These are phyloP conservation scores for Acipenser oxyrinchus DNA, from an alignment of 2,797 vertebrate genomes.

Conservation along the genomic window DNA sequence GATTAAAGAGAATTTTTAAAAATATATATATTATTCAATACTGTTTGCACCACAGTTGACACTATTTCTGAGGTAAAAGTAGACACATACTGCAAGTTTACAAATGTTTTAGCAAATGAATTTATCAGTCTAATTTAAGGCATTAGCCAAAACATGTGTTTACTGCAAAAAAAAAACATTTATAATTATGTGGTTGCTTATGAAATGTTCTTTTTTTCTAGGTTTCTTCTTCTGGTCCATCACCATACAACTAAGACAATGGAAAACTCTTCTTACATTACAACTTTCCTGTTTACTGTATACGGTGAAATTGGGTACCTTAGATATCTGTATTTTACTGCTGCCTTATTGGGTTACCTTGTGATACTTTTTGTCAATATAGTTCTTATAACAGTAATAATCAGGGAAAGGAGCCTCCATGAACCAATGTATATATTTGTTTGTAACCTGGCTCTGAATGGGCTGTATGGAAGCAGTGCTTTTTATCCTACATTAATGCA, in stretches of 20 bases:
- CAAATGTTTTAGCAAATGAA: too few relatives aligned
- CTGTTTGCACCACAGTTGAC: too few relatives aligned
- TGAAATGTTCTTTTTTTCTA: background rate
- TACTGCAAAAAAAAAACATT: background rate
- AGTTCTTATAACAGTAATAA: background rate
- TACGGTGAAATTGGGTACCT: background rate
- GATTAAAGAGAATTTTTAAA: too few relatives aligned
- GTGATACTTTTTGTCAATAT: background rate
- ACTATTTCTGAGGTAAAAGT: too few relatives aligned
- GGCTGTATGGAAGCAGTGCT: background rate
- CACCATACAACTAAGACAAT: background rate
- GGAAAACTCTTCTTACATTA: background rate
- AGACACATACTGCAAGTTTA: too few relatives aligned
- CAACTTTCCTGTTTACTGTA: background rate
- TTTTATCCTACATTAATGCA: background rate
- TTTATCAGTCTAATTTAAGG: too few relatives aligned
- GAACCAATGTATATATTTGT: background rate
- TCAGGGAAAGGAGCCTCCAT: background rate
- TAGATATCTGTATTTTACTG: constrained; percentile 1
- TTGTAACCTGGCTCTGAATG: background rate
- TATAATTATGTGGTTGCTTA: background rate
- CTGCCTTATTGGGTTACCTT: background rate
- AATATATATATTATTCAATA: too few relatives aligned
- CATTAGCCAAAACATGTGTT: too few relatives aligned
- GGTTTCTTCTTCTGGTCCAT: background rate